phyloP scores from a whole-genome alignment of 2,888 invertebrate genomes.

The Pyrgus malvae region DNA sequence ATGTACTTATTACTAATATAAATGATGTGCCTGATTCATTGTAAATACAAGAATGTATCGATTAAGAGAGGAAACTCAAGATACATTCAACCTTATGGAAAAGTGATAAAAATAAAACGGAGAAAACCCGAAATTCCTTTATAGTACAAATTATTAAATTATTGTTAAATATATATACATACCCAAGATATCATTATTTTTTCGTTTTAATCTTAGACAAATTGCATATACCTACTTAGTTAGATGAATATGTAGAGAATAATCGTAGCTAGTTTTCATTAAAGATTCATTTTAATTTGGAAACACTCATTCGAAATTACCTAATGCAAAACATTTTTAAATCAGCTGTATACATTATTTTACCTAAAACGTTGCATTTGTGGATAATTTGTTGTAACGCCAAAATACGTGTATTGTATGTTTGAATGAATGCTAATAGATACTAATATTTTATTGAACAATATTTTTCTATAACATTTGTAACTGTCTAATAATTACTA shows the following conservation, averaged over 20 bases:
- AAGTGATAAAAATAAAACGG: no score
- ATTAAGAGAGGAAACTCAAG: neutral
- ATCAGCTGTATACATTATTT: no score
- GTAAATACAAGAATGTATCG: conserved; percentile 4
- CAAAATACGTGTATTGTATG: conserved; percentile 14
- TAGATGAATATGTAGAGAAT: no score
- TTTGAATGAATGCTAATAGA: neutral
- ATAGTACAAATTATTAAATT: neutral
- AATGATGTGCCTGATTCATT: conserved; percentile 18
- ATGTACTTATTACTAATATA: neutral
- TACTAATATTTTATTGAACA: conserved; percentile 31
- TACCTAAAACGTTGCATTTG: neutral
- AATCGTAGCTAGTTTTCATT: no score
- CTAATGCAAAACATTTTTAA: no score
- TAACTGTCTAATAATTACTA: neutral
- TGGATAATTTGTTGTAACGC: neutral
- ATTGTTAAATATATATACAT: neutral
- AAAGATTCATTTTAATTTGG: no score
- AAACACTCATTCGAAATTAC: no score
- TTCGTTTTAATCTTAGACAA: neutral
- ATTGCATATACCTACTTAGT: no score
- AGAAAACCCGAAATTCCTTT: conserved; percentile 2
- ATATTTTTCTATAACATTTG: conserved; percentile 66
- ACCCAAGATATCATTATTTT: neutral
- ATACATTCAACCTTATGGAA: no score